Conservation (phyloP, 1,140 invertebrate species). For the Bombus picipes region DNA sequence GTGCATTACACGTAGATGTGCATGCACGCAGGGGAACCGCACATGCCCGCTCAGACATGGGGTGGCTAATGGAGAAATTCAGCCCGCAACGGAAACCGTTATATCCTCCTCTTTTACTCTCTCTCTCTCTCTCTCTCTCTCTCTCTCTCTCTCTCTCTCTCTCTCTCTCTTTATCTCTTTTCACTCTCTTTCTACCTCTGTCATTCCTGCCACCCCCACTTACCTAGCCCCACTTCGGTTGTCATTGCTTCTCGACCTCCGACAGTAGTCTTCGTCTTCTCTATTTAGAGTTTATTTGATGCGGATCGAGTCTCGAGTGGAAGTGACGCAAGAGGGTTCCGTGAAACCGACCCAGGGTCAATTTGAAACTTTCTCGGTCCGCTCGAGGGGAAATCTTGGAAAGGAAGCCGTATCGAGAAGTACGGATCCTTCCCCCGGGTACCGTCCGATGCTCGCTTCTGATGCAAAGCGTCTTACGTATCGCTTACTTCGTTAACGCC, state of each 20-base stretch:
- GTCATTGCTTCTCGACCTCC: constrained; percentile 38
- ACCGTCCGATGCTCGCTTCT: constrained; percentile 14
- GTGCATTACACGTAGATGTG: not conserved
- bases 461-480: constrained; percentile 12
- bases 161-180: not conserved
- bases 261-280: constrained; percentile 50
- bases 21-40: constrained; percentile 1
- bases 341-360: constrained; percentile 55
- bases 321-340: constrained; percentile 26
- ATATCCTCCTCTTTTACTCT: constrained; percentile 26
- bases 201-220: not conserved
- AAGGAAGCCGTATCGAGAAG: constrained; percentile 34
- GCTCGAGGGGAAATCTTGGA: constrained; percentile 58
- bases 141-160: too few species aligned
- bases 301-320: constrained; percentile 59
- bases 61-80: constrained; percentile 72
- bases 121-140: not conserved
- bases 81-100: constrained; percentile 69
- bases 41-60: constrained; percentile 52
- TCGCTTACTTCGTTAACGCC: constrained; percentile 22
- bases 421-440: constrained; percentile 19
- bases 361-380: constrained; percentile 62
- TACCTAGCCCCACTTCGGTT: too few species aligned
- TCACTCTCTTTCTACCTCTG: not conserved
- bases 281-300: constrained; percentile 69